Base-by-base conservation (phyloP, 2,888 invertebrate species). In the Drosophila nigricruria region DNA sequence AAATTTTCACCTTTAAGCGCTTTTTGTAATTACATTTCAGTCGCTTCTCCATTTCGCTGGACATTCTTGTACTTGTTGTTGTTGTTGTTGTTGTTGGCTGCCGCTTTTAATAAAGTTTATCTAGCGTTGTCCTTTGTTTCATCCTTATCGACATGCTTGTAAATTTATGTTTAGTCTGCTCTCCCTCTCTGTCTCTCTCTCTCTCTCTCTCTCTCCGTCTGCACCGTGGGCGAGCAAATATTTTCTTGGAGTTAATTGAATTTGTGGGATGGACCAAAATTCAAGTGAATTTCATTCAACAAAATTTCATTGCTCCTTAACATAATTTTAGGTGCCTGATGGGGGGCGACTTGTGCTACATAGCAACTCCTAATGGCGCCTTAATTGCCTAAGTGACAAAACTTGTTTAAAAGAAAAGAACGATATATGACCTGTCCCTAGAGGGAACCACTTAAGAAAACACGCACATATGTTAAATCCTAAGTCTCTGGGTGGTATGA, bases 171-270 rank as follows among this genome's bases (percentile, higher is more conserved):
- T 85, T 64, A 82, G 72, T 56, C 70, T 54, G 32, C 52, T 18
- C 25, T 25, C 5, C 27, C 38, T n/a, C 40, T 30, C 18, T 3
- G 27, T 3, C 25, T 52, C 36, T 36, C 14, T 23, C 9, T 3
- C 32, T 32, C 2, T 32, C 12, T 5, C 18, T 12, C 18, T 42
- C 12, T 10, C 10, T 36, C 49, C 10, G 34, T 36, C n/a, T 47
- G 70, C 80, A 61, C 81, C 87, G 70, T 77, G 76, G 84, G 87
- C 89, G 71, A 70, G 70, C 87, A 88, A 84, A 84, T 88, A 81
- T 88, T 88, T 88, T 84, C 77, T 80, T 88, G 82, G 82, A 88
- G 77, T 86, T 91, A 90, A 90, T 90, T 91, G 88, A 89, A 90
- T 90, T 90, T 76, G 76, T 82, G 82, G 72, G 76, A 53, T 73